Conservation (phyloP, 2,797 vertebrate species). For the Selene dorsalis region DNA sequence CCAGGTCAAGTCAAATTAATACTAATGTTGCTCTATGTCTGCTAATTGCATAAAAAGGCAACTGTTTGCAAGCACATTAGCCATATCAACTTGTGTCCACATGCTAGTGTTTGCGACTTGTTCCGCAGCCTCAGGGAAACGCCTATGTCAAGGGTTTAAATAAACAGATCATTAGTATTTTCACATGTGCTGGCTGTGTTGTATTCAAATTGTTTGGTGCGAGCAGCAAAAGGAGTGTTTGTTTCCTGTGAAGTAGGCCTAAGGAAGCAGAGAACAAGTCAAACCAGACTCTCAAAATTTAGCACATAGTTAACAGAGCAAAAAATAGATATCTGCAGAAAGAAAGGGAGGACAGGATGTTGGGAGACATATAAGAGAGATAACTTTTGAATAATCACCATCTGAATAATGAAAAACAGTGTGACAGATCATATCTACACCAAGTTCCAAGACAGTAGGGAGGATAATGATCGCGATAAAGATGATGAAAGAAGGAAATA, state of each 20-base stretch:
- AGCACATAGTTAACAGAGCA: not conserved
- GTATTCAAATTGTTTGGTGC: not conserved
- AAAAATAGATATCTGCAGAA: conserved; percentile 15
- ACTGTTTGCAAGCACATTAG: not conserved
- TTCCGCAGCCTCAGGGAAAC: not conserved
- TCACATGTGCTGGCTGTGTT: not conserved
- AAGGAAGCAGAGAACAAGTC: conserved; percentile 3
- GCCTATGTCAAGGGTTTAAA: not conserved
- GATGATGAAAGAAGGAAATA: conserved; percentile 47
- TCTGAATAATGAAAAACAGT: conserved; percentile 53
- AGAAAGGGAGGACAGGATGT: conserved; percentile 19
- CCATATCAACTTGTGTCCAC: not conserved
- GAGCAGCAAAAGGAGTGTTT: not conserved
- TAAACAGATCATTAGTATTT: not conserved
- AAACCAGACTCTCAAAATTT: not conserved
- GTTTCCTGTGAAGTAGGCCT: not conserved
- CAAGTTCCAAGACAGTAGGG: conserved; percentile 23
- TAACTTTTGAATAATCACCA: conserved; percentile 37
- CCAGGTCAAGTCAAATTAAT: not conserved
- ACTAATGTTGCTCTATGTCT: not conserved
- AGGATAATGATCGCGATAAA: conserved; percentile 28
- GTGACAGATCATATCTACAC: conserved; percentile 36
- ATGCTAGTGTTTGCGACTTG: not conserved
- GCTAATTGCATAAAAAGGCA: not conserved
- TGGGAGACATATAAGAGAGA: conserved; percentile 17